Evolutionary conservation across 2,888 invertebrate species (phyloP).

Genomic region (Dynastes tityus): DNA sequence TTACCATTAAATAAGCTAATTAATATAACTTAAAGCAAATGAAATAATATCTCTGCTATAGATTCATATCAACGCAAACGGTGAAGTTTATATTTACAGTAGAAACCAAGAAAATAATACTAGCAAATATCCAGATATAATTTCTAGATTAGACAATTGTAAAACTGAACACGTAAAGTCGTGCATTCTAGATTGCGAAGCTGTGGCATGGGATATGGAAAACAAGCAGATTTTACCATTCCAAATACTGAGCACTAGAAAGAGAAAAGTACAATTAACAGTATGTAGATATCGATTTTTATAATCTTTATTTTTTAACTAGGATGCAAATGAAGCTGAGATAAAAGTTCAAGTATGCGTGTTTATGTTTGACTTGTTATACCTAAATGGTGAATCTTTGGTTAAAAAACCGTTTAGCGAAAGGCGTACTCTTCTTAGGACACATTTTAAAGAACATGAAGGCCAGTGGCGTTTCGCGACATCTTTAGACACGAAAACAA

Average conservation of each 20-base stretch:
- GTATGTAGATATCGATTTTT: background rate
- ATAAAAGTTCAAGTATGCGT: conserved; percentile 90
- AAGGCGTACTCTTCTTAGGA: conserved; percentile 81
- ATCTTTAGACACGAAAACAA: conserved; percentile 83
- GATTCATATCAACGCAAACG: conserved; percentile 83
- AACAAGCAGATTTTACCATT: conserved; percentile 95
- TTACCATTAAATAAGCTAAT: background rate
- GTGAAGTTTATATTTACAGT: conserved; percentile 88
- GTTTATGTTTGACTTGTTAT: conserved; percentile 96
- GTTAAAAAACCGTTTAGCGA: conserved; percentile 84
- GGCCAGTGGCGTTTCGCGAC: conserved; percentile 94
- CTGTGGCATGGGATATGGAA: conserved; percentile 95
- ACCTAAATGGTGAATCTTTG: conserved; percentile 89
- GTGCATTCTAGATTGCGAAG: conserved; percentile 96
- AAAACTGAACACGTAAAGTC: conserved; percentile 77
- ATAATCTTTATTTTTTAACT: conserved; percentile 54
- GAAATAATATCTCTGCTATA: conserved; percentile 63
- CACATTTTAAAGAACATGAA: conserved; percentile 80
- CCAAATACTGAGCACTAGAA: conserved; percentile 95
- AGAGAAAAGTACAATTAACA: conserved; percentile 84
- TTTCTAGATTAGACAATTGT: conserved; percentile 78
- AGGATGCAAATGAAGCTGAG: conserved; percentile 83
- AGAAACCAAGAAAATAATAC: conserved; percentile 97
- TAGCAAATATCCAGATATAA: conserved; percentile 95
- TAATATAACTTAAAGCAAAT: background rate